These are phyloP conservation scores for Nymphalis c-album DNA, from an alignment of 2,888 invertebrate species.

Conservation along the genomic window DNA sequence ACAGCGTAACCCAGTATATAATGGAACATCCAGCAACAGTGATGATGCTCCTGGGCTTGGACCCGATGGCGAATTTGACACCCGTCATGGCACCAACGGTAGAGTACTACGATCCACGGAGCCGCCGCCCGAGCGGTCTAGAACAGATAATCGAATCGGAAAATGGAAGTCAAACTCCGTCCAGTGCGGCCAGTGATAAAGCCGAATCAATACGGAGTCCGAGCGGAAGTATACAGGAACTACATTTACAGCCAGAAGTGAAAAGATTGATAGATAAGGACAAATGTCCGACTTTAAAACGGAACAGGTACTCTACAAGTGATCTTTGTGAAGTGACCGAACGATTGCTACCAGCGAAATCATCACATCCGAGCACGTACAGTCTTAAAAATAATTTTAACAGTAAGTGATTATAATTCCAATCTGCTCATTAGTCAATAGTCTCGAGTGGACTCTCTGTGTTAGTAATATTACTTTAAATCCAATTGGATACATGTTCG, in stretches of 20 bases:
- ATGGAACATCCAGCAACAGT: constrained; percentile 87
- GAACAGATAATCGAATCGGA: constrained; percentile 75
- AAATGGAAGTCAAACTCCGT: constrained; percentile 71
- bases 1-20: constrained; percentile 84
- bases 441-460: constrained; percentile 42
- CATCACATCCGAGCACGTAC: constrained; percentile 83
- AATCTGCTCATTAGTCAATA: constrained; percentile 70
- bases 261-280: constrained; percentile 66
- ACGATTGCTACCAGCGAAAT: constrained; percentile 78
- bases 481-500: constrained; percentile 14
- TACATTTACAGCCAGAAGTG: constrained; percentile 59
- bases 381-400: constrained; percentile 83
- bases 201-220: constrained; percentile 59
- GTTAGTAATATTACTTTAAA: constrained; percentile 33
- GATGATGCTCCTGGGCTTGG: constrained; percentile 87
- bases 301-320: constrained; percentile 85
- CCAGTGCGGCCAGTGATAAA: constrained; percentile 69
- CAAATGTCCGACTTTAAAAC: constrained; percentile 58
- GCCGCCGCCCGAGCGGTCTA: constrained; percentile 67
- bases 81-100: constrained; percentile 69
- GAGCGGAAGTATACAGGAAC: constrained; percentile 61
- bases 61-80: constrained; percentile 78
- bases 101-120: constrained; percentile 72
- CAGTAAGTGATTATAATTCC: constrained; percentile 64
- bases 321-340: constrained; percentile 83